These are phyloP conservation scores for Pelecanus crispus DNA, from an alignment of 2,113 vertebrate species.

Conservation along the genomic window DNA sequence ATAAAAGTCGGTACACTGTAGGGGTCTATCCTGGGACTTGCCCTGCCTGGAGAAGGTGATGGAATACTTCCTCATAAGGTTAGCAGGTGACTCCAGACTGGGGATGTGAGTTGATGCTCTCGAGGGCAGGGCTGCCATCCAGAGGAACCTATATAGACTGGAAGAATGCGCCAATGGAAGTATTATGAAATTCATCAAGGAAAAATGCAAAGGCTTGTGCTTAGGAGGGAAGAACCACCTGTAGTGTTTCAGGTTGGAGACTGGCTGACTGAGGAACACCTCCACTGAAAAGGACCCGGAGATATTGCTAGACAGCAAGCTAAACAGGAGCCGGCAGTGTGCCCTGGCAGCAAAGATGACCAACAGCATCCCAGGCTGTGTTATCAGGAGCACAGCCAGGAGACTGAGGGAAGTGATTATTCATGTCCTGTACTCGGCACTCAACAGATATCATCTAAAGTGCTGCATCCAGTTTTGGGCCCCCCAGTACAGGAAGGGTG, in stretches of 20 bases:
- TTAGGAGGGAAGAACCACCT: neutral
- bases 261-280: neutral
- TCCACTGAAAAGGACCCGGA: neutral
- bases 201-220: neutral
- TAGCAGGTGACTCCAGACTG: neutral
- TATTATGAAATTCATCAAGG: neutral
- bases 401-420: neutral
- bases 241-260: neutral
- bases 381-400: neutral
- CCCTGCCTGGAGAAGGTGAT: neutral
- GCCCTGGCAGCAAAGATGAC: neutral
- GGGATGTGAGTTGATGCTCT: fast-evolving
- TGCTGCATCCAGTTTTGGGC: neutral
- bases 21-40: neutral
- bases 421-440: neutral
- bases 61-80: neutral
- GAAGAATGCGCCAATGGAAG: neutral
- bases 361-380: neutral
- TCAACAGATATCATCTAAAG: neutral
- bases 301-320: neutral
- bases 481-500: neutral
- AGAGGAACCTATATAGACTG: neutral
- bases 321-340: neutral
- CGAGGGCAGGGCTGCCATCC: neutral
- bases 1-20: neutral